Base-by-base conservation (phyloP, 2,888 invertebrate genomes). In the Blastobasis adustella region DNA sequence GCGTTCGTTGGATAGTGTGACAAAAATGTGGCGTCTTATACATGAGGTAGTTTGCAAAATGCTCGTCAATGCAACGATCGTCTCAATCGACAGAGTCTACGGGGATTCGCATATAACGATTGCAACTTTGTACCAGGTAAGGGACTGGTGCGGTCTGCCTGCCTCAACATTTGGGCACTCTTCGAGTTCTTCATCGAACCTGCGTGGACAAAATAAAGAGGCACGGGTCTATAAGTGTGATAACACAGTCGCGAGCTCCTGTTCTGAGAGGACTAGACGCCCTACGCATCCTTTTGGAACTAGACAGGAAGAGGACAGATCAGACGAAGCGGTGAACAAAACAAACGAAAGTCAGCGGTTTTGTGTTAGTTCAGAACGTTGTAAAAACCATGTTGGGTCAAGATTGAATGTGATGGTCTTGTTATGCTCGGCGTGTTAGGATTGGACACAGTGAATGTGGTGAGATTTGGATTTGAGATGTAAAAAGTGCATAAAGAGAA, bases 151-250 rank as follows among this genome's bases (percentile, higher is more conserved):
- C 89, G 90, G 88, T 90, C 90, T 80, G 90, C 80, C 78, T 86
- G 90, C 80, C 90, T 90, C 89, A 91, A 90, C 89, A 90, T 90
- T 89, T 91, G 90, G 83, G 91, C 91, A 90, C 91, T 91, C 87
- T 90, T 89, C 75, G 91, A 91, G 79, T 90, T 90, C 90, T 90
- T 90, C 91, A 92, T 91, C 82, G 90, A 89, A 83, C 90, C 88
- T 88, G 88, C 79, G 77, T 78, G 85, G 85, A 86, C 85, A 87
- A 72, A 87, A 79, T 83, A 85, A 85, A 87, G 69, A 79, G 78
- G 78, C 71, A 69, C 76, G 72, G 67, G 66, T 79, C 79, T 79
- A 76, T 82, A 73, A 74, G 66, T 69, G 67, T 67, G 72, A 67
- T 64, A 65, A 62, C 58, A 65, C 65, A 68, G 67, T 53, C 61